Base-by-base conservation (phyloP, 2,797 vertebrate genomes). In the Darevskia mixta region DNA sequence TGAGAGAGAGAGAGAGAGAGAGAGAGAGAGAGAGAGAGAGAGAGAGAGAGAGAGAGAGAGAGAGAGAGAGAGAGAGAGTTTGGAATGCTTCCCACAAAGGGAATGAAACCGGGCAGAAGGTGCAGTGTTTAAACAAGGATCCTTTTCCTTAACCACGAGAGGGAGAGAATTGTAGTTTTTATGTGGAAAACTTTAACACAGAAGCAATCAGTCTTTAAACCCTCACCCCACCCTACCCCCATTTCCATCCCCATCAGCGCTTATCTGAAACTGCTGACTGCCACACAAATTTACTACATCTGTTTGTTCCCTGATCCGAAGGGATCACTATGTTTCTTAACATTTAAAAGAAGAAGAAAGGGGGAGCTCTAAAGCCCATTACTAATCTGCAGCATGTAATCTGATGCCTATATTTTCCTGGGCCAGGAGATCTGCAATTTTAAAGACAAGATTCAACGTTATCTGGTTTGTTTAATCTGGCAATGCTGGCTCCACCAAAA, bases 391-490 rank as follows among this genome's bases (percentile, higher is more conserved):
- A 49, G 90, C 25, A 91, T 38, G 92, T 94, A 93, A 90, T 90
- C 89, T 10, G 94, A 95, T 95, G 95, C 96, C 95, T 96, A 89
- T 90, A 95, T 96, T 97, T 96, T 97, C 93, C 89, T 93, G 91
- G 93, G 92, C 92, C 94, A 88, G 93, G 93, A 87, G 96, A 97
- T 98, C 97, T 98, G 97, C 97, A 90, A 87, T 93, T 82, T 92
- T 97, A 82, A 97, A 97, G 96, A 92, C 95, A 93, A 95, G 96
- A 96, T 97, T 97, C 96, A 98, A 98, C 97, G 96, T 97, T 97
- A 97, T 96, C 97, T 95, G n/a, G n/a, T 69, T 95, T 94, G 91
- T 90, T 49, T 97, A 96, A 97, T 97, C 97, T 95, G 96, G 97
- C 94, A 92, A 94, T 90, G 69, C 93, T 91, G 95, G 95, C 96